These are phyloP conservation scores for Osmoderma eremita DNA, from an alignment of 2,888 invertebrate genomes.

Conservation along the genomic window DNA sequence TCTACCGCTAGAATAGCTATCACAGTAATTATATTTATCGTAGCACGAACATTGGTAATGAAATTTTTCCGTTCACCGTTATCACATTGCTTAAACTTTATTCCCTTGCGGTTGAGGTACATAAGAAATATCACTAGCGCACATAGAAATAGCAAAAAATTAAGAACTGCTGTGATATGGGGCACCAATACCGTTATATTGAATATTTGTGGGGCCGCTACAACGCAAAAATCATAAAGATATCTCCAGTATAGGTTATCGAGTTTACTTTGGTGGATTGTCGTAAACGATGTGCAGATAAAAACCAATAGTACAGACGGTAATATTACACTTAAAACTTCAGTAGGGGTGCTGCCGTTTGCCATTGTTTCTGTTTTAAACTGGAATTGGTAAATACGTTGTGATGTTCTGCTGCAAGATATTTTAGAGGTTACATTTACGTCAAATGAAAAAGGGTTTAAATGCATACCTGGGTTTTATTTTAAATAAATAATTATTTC, in stretches of 20 bases:
- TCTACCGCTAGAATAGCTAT: conserved; percentile 94
- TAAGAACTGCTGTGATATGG: conserved; percentile 54
- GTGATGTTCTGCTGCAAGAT: not conserved
- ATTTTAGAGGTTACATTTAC: no score
- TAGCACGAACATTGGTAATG: conserved; percentile 76
- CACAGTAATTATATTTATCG: conserved; percentile 78
- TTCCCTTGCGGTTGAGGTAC: conserved; percentile 1
- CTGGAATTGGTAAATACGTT: not conserved
- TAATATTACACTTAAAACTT: conserved; percentile 62
- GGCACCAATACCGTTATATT: conserved; percentile 68
- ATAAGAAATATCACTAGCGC: conserved; percentile 25
- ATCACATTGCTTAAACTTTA: not conserved
- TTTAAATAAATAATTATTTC: no score
- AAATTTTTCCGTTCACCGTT: conserved; percentile 55
- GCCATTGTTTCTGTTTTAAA: not conserved
- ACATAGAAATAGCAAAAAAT: conserved; percentile 33
- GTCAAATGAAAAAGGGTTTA: no score
- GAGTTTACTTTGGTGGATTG: conserved; percentile 47
- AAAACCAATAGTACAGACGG: conserved; percentile 58
- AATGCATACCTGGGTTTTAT: no score
- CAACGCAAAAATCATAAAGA: conserved; percentile 67
- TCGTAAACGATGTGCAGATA: conserved; percentile 54
- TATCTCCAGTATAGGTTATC: conserved; percentile 55
- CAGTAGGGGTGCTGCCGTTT: conserved; percentile 59
- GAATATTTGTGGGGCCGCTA: conserved; percentile 68